phyloP scores from a whole-genome alignment of 2,888 invertebrate genomes.

The Erpobdella octoculata region DNA sequence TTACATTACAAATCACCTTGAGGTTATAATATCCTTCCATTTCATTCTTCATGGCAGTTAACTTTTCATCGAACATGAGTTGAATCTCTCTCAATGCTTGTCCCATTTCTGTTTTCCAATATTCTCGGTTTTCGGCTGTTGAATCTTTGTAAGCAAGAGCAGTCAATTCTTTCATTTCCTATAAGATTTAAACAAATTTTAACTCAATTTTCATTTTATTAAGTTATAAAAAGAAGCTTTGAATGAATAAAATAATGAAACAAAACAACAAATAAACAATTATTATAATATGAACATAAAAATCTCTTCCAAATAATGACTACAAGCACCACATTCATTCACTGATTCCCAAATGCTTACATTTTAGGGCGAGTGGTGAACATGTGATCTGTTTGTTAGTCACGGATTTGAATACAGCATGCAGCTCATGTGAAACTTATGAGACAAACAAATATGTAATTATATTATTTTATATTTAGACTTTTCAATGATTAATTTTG shows the following conservation, averaged over 20 bases:
- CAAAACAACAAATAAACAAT: too few relatives aligned
- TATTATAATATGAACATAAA: not conserved
- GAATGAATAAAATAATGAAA: too few relatives aligned
- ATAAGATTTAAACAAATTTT: too few relatives aligned
- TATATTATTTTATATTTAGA: not conserved
- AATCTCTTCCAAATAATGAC: not conserved
- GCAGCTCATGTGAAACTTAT: too few relatives aligned
- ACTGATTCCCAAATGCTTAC: too few relatives aligned
- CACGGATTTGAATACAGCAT: too few relatives aligned
- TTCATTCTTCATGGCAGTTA: constrained; percentile 52
- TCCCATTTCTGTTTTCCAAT: constrained; percentile 56
- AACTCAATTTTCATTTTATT: too few relatives aligned
- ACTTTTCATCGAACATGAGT: constrained; percentile 54
- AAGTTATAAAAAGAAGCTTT: too few relatives aligned
- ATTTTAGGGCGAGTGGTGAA: too few relatives aligned
- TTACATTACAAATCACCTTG: constrained; percentile 46
- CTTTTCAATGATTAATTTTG: not conserved
- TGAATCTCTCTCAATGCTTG: constrained; percentile 56
- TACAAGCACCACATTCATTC: too few relatives aligned
- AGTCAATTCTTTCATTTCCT: constrained; percentile 28
- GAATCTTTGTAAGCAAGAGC: constrained; percentile 51
- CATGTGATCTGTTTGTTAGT: too few relatives aligned
- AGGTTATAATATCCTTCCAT: constrained; percentile 56
- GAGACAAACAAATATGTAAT: too few relatives aligned
- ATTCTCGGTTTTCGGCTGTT: constrained; percentile 56